Percentiles rank a stretch among this genome's conserved stretches.
phyloP scores from a whole-genome alignment of 2,797 vertebrate species.

The Sphaeramia orbicularis region DNA sequence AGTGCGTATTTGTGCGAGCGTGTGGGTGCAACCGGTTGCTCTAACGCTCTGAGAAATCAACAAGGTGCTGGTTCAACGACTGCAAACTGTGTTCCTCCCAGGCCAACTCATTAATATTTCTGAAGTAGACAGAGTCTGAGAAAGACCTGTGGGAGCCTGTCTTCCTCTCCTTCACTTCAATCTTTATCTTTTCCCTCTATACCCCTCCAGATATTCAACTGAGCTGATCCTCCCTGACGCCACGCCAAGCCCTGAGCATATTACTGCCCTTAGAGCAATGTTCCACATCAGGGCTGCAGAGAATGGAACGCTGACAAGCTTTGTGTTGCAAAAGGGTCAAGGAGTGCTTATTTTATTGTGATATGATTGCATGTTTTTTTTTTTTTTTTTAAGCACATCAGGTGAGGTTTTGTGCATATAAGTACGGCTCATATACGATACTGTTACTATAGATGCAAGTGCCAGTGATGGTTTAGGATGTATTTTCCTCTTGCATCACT shows the following conservation, averaged over 20 bases:
- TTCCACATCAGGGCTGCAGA: slow-evolving; percentile 36
- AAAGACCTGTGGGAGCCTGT: slow-evolving; percentile 72
- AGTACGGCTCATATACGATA: neutral
- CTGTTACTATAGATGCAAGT: neutral
- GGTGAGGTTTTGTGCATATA: neutral
- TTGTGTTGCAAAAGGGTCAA: slow-evolving; percentile 14
- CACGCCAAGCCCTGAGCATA: slow-evolving; percentile 55
- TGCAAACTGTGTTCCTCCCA: slow-evolving; percentile 24
- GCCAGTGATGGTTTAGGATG: neutral
- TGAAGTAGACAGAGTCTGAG: slow-evolving; percentile 40
- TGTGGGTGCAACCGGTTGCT: slow-evolving; percentile 10
- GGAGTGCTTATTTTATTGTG: slow-evolving; percentile 2
- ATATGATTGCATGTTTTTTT: slow-evolving; percentile 2
- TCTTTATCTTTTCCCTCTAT: slow-evolving; percentile 41
- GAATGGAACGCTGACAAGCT: slow-evolving; percentile 34
- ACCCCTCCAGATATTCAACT: slow-evolving; percentile 66
- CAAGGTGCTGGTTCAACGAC: slow-evolving; percentile 19
- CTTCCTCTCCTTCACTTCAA: slow-evolving; percentile 41
- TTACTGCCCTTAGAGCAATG: slow-evolving; percentile 43
- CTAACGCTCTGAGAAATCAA: slow-evolving; percentile 16
- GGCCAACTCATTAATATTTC: slow-evolving; percentile 34
- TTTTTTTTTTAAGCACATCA: neutral
- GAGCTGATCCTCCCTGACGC: slow-evolving; percentile 62
- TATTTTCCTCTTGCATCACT: neutral
- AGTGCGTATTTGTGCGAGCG: accelerated